Conservation (phyloP, 2,113 vertebrate species). For the Corydoras maculifer region DNA sequence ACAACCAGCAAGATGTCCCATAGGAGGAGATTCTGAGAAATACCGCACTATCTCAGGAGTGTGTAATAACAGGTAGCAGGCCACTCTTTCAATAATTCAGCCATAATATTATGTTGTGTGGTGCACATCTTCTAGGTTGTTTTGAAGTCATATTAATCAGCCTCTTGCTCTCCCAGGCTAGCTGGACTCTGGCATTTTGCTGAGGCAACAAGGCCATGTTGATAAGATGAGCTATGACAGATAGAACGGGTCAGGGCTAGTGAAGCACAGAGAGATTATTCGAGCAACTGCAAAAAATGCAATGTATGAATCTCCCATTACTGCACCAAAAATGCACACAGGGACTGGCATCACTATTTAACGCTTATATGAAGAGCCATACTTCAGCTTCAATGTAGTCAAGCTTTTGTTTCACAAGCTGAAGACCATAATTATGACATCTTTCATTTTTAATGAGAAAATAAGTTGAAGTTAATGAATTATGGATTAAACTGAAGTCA, state of each 20-base stretch:
- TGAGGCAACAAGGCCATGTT: conserved; percentile 19
- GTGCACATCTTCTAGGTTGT: conserved; percentile 12
- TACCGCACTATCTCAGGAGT: conserved; percentile 80
- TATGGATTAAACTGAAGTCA: no score
- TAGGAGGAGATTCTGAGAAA: conserved; percentile 61
- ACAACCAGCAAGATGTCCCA: conserved; percentile 62
- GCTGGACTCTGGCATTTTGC: conserved; percentile 32
- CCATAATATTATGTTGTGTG: conserved; percentile 11
- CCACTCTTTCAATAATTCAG: conserved; percentile 31
- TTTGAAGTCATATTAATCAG: conserved; percentile 31
- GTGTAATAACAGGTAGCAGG: conserved; percentile 87
- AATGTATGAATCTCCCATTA: no score
- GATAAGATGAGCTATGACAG: conserved; percentile 38
- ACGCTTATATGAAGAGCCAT: no score
- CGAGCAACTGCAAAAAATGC: background rate
- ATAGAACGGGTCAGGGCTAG: conserved; percentile 33
- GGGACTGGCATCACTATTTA: no score
- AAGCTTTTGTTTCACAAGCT: no score
- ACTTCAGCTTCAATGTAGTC: no score
- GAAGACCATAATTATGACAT: no score
- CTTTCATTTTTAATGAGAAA: no score
- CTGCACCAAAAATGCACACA: no score
- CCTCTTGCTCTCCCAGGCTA: conserved; percentile 19
- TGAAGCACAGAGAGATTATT: conserved; percentile 28
- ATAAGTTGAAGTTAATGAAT: no score